A percentile compares a stretch with the other conserved stretches of the same genome.
phyloP scores from a whole-genome alignment of 1,140 invertebrate genomes.

The Drosophila athabasca region DNA sequence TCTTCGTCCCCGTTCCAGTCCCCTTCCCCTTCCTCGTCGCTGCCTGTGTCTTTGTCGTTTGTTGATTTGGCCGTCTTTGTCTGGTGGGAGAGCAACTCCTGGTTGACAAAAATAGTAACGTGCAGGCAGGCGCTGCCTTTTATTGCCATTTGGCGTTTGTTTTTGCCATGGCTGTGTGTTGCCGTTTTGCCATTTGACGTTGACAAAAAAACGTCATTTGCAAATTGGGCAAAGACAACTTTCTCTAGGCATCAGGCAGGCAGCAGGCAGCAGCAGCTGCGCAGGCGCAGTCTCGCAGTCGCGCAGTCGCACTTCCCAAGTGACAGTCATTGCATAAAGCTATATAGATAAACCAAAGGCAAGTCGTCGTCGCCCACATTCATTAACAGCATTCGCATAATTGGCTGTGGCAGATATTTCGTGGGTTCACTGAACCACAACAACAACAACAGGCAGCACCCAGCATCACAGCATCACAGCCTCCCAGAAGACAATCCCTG shows the following conservation, averaged over 20 bases:
- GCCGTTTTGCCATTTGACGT: conserved; percentile 63
- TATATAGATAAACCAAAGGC: conserved; percentile 74
- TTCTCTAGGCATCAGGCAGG: conserved; percentile 73
- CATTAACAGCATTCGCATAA: conserved; percentile 79
- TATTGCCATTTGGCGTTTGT: conserved; percentile 72
- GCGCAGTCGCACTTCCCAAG: conserved; percentile 52
- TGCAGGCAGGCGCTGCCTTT: conserved; percentile 74
- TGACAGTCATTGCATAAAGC: conserved; percentile 70
- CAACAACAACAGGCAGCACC: conserved; percentile 1
- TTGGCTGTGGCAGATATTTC: conserved; percentile 60
- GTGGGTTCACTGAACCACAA: conserved; percentile 57
- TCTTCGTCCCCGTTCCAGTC: background rate
- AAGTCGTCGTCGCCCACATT: conserved; percentile 75
- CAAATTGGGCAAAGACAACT: conserved; percentile 82
- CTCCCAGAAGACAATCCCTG: conserved; percentile 46
- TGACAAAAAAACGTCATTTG: conserved; percentile 82
- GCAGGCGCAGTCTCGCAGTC: conserved; percentile 39
- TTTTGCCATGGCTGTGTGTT: conserved; percentile 33
- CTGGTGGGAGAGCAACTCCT: conserved; percentile 42
- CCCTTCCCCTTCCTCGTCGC: no score
- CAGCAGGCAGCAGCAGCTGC: background rate
- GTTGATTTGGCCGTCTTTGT: conserved; percentile 25
- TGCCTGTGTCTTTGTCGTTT: background rate
- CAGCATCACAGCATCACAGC: no score
- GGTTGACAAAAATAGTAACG: conserved; percentile 78